These are phyloP conservation scores for Calidris pygmaea DNA, from an alignment of 2,113 vertebrate genomes.

Conservation along the genomic window DNA sequence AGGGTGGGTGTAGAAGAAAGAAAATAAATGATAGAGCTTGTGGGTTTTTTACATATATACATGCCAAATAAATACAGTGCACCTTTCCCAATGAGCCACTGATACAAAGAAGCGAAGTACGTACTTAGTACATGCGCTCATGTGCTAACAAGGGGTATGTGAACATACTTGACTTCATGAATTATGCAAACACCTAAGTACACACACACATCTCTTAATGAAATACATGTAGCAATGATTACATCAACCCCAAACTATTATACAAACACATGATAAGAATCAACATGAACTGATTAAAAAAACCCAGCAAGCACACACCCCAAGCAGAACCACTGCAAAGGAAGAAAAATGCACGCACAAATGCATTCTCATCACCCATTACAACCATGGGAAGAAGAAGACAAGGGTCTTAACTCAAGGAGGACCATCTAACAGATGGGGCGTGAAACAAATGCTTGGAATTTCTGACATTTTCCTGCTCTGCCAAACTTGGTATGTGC, in stretches of 20 bases:
- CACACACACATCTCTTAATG: slow-evolving; percentile 28
- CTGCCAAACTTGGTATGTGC: not conserved
- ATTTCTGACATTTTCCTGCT: not conserved
- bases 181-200: slow-evolving; percentile 55
- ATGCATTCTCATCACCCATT: not conserved
- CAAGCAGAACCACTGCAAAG: slow-evolving; percentile 4
- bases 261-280: slow-evolving; percentile 55
- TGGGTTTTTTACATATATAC: slow-evolving; percentile 37
- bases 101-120: slow-evolving; percentile 16
- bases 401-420: not conserved
- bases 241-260: slow-evolving; percentile 68
- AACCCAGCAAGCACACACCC: slow-evolving; percentile 11
- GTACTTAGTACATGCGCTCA: not conserved
- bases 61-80: slow-evolving; percentile 10
- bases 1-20: slow-evolving; percentile 48
- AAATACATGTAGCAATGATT: slow-evolving; percentile 58
- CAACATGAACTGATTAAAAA: slow-evolving; percentile 56
- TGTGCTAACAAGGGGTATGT: slow-evolving; percentile 35
- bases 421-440: not conserved
- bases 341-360: not conserved
- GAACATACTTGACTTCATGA: slow-evolving; percentile 61
- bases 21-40: slow-evolving; percentile 64
- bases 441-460: not conserved
- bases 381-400: not conserved
- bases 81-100: slow-evolving; percentile 21